phyloP scores from a whole-genome alignment of 2,888 invertebrate genomes.

The Tipula confusa region DNA sequence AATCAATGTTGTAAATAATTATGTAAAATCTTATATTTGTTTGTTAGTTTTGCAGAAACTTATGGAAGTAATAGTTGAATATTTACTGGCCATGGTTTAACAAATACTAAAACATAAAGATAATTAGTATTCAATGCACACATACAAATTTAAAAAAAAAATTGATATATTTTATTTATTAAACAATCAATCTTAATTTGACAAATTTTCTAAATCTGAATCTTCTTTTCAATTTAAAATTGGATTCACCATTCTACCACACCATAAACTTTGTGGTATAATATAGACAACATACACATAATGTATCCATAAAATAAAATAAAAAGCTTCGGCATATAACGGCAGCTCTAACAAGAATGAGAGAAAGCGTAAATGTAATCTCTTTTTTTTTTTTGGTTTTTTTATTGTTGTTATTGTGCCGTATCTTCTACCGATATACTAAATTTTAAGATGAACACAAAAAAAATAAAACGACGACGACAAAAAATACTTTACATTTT shows the following conservation, averaged over 20 bases:
- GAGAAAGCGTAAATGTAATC: background rate
- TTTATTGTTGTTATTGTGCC: too few species aligned
- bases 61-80: too few species aligned
- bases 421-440: background rate
- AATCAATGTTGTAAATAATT: too few species aligned
- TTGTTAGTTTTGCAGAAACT: too few species aligned
- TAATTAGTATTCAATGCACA: too few species aligned
- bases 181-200: background rate
- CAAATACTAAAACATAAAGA: too few species aligned
- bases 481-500: slow-evolving; percentile 20
- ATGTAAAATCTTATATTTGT: too few species aligned
- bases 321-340: background rate
- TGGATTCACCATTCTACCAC: background rate
- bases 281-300: background rate
- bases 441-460: background rate
- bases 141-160: background rate
- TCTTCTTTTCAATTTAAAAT: background rate
- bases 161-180: background rate
- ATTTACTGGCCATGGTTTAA: too few species aligned
- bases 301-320: background rate
- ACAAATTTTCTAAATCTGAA: background rate
- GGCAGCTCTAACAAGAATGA: background rate
- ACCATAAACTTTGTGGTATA: background rate
- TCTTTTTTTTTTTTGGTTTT: background rate
- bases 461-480: background rate